phyloP scores from a whole-genome alignment of 2,797 vertebrate species.

The Vireo griseus region DNA sequence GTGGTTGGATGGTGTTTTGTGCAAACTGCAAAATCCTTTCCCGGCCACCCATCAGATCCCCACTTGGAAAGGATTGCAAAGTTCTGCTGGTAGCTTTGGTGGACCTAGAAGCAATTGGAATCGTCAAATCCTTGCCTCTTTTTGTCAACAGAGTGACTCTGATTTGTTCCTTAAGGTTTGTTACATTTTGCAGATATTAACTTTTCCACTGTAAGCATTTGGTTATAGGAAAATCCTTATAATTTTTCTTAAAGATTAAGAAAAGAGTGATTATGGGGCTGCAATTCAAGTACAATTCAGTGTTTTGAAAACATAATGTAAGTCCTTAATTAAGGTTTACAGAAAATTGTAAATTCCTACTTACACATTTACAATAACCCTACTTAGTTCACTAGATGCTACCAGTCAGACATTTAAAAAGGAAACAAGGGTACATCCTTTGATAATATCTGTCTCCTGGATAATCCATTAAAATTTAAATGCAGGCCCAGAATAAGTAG shows the following conservation, averaged over 20 bases:
- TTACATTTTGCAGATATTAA: neutral
- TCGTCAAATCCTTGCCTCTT: neutral
- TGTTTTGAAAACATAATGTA: neutral
- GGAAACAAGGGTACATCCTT: neutral
- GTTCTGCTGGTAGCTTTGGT: neutral
- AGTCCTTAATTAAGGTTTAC: neutral
- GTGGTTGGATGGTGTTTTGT: neutral
- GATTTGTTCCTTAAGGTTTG: neutral
- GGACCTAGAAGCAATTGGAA: neutral
- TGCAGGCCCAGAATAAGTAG: neutral
- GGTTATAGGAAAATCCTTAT: neutral
- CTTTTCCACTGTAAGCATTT: neutral
- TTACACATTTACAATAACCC: neutral
- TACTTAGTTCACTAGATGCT: neutral
- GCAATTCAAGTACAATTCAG: neutral
- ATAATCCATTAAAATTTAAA: neutral
- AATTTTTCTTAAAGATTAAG: neutral
- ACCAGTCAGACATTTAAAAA: neutral
- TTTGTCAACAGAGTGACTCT: neutral
- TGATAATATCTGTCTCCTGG: neutral
- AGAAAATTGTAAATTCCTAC: neutral
- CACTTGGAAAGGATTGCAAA: neutral
- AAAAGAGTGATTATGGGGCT: neutral
- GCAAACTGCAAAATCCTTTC: neutral
- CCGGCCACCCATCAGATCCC: neutral